Conservation (phyloP, 2,888 invertebrate species). For the Scaptomyza cyrtandrae region DNA sequence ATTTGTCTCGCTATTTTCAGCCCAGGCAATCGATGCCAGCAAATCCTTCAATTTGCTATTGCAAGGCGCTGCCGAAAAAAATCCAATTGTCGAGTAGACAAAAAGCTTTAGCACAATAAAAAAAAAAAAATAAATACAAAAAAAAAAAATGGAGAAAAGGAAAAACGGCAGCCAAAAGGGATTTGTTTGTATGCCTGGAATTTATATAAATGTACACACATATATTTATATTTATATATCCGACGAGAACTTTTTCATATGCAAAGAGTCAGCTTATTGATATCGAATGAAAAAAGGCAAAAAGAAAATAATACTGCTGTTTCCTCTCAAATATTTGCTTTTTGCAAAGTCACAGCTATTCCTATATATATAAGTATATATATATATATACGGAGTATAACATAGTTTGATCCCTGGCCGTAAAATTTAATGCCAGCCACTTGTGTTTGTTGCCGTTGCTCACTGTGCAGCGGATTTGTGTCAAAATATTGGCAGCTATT, state of each 20-base stretch:
- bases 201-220: conserved; percentile 32
- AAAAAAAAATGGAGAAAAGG: not conserved
- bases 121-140: conserved; percentile 9
- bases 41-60: conserved; percentile 65
- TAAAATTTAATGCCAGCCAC: conserved; percentile 68
- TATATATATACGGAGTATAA: conserved; percentile 26
- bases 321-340: conserved; percentile 52
- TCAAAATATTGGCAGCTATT: conserved; percentile 63
- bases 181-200: conserved; percentile 70
- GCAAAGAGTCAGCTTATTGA: conserved; percentile 72
- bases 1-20: conserved; percentile 50
- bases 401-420: conserved; percentile 68
- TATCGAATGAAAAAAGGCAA: conserved; percentile 43
- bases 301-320: conserved; percentile 22
- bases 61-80: conserved; percentile 44
- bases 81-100: conserved; percentile 78
- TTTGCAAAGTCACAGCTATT: conserved; percentile 14
- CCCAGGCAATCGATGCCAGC: conserved; percentile 34
- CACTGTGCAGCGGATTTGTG: conserved; percentile 52
- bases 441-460: conserved; percentile 44
- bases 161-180: conserved; percentile 43
- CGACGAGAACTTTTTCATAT: conserved; percentile 58
- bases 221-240: conserved; percentile 43
- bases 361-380: not conserved
- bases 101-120: conserved; percentile 46